Percentiles rank a stretch among this genome's conserved stretches.
phyloP scores from a whole-genome alignment of 2,113 vertebrate genomes.

The Poicephalus meyeri region DNA sequence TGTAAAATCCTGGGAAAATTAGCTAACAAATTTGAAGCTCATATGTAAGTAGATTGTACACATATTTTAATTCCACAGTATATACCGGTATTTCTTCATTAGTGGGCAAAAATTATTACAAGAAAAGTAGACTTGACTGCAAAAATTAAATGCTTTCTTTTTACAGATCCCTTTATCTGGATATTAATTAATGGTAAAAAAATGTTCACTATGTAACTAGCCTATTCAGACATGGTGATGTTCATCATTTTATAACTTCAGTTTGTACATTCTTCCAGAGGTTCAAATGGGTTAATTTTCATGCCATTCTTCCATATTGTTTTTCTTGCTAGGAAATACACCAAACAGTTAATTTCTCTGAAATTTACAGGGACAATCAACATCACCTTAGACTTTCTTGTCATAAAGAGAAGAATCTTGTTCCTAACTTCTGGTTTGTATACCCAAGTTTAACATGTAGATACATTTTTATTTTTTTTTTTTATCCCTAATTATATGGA shows the following conservation, averaged over 20 bases:
- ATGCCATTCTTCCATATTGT: background rate
- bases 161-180: background rate
- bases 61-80: conserved; percentile 4
- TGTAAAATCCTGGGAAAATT: conserved; percentile 93
- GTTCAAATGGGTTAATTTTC: background rate
- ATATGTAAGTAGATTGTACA: conserved; percentile 81
- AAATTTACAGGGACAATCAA: background rate
- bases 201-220: background rate
- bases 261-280: background rate
- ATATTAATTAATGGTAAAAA: background rate
- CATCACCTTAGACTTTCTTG: background rate
- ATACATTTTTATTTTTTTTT: background rate
- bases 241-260: background rate
- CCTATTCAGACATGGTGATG: background rate
- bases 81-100: background rate
- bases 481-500: background rate
- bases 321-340: background rate
- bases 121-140: background rate
- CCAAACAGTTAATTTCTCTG: background rate
- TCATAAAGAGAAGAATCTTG: background rate
- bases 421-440: background rate
- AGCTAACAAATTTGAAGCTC: conserved; percentile 89
- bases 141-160: background rate
- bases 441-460: background rate
- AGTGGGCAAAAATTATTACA: background rate